Percentiles rank a stretch among this genome's conserved stretches.
These are phyloP conservation scores for Pandemis cinnamomeana DNA, from an alignment of 2,888 invertebrate species.

Conservation along the genomic window DNA sequence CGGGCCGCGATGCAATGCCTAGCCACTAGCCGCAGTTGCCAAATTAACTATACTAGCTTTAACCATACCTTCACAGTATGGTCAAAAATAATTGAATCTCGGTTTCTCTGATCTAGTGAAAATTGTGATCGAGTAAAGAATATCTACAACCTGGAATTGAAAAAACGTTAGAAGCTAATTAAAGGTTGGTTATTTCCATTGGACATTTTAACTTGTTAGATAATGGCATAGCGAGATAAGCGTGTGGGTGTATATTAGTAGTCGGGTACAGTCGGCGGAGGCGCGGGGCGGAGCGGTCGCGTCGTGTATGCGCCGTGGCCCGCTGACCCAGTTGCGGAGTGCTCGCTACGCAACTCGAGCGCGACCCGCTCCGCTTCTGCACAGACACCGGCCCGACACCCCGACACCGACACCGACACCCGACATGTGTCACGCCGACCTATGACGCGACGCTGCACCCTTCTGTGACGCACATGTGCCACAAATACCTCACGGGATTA, in stretches of 20 bases:
- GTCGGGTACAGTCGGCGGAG: constrained; percentile 13
- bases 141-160: background rate
- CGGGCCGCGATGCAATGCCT: constrained; percentile 51
- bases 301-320: constrained; percentile 69
- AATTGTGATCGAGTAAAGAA: background rate
- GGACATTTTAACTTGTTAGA: constrained; percentile 48
- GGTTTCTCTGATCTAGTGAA: background rate
- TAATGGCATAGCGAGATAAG: constrained; percentile 47
- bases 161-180: constrained; percentile 17
- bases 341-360: constrained; percentile 78
- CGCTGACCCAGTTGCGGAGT: constrained; percentile 80
- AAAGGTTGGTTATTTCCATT: constrained; percentile 30
- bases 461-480: constrained; percentile 44
- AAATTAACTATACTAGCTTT: constrained; percentile 53
- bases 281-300: constrained; percentile 53
- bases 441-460: constrained; percentile 26
- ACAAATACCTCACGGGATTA: constrained; percentile 14
- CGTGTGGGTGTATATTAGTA: constrained; percentile 47
- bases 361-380: constrained; percentile 66
- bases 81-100: background rate
- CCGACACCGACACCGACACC: background rate
- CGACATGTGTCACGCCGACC: constrained; percentile 30
- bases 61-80: constrained; percentile 6
- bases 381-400: constrained; percentile 31
- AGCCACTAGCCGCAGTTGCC: constrained; percentile 51